Evolutionary conservation across 2,888 invertebrate species (phyloP).

Genomic region (Tachystola acroxantha): DNA sequence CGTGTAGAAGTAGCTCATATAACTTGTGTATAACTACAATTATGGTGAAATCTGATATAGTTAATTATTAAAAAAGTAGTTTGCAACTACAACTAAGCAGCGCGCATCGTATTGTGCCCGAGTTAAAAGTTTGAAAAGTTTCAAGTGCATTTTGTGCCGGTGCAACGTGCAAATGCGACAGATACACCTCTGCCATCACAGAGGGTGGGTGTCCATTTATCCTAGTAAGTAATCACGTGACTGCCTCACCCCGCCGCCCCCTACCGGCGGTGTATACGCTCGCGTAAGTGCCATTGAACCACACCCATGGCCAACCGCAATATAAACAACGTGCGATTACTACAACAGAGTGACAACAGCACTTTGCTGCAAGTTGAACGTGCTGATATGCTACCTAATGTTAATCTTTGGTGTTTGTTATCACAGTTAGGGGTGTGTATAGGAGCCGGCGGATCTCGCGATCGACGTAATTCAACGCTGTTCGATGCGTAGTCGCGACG

Average conservation of each 20-base stretch:
- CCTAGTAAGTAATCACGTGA: slow-evolving; percentile 30
- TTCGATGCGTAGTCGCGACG: slow-evolving; percentile 32
- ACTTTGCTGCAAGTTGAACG: not conserved
- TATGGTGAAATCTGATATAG: no score
- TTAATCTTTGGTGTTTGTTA: slow-evolving; percentile 40
- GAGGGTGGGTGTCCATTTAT: slow-evolving; percentile 22
- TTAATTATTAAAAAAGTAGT: no score
- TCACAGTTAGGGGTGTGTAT: slow-evolving; percentile 36
- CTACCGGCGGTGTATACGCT: slow-evolving; percentile 24
- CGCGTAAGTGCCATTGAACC: slow-evolving; percentile 39
- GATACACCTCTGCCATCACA: slow-evolving; percentile 21
- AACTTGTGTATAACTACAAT: no score
- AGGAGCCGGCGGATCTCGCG: slow-evolving; percentile 14
- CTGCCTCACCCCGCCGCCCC: slow-evolving; percentile 18
- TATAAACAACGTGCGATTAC: slow-evolving; percentile 18
- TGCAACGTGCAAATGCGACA: slow-evolving; percentile 47
- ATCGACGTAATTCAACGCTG: slow-evolving; percentile 18
- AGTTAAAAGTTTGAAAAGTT: not conserved
- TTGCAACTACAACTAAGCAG: not conserved
- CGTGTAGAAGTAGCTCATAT: no score
- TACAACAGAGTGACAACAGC: not conserved
- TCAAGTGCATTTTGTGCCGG: not conserved
- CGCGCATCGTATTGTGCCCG: not conserved
- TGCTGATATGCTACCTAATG: slow-evolving; percentile 12
- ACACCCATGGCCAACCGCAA: slow-evolving; percentile 35